Base-by-base conservation (phyloP, 2,888 invertebrate genomes). In the Volucella inflata region DNA sequence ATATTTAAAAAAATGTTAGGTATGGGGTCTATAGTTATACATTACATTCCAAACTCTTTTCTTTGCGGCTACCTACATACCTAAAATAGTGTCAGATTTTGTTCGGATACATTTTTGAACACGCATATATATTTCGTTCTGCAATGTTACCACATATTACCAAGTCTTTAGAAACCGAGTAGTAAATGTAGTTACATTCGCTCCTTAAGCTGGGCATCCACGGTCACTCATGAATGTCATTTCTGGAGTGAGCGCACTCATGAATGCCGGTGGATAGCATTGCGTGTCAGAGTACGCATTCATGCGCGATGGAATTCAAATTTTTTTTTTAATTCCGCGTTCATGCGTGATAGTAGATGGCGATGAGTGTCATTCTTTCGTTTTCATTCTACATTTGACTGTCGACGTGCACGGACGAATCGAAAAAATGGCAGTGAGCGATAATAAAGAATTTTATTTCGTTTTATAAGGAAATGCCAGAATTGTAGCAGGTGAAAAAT, bases 271-370 rank as follows among this genome's bases (percentile, higher is more conserved):
- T 53, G 53, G 53, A 53, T 53, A 17, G 4, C 21, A 12, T 12
- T 53, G 53, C 53, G 53, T 53, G 53, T 53, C 53, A 30, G 53
- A 53, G 16, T 53, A 12, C 4, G 53, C 53, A 53, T 53, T 53
- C 53, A 53, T 53, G 53, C 53, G 53, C 30, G 16, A 53, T 21
- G 53, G 53, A 53, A 53, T 53, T 53, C 30, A 17, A 53, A 53
- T n/a, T n/a, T n/a, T 10, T 16, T 53, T 53, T 8, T 14, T 17
- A 17, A 53, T 53, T 53, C 53, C 53, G 11, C 53, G 17, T 12
- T 46, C 46, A 46, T 46, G 46, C 6, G 11, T 46, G 46, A 46
- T 46, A n/a, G 46, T 46, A n/a, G 46, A 46, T 46, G 53, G 53
- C 21, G 30, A 53, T 21, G 53, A 14, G 53, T 53, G 53, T 53